Conservation (phyloP, 2,888 invertebrate species). For the Elegia similella region DNA sequence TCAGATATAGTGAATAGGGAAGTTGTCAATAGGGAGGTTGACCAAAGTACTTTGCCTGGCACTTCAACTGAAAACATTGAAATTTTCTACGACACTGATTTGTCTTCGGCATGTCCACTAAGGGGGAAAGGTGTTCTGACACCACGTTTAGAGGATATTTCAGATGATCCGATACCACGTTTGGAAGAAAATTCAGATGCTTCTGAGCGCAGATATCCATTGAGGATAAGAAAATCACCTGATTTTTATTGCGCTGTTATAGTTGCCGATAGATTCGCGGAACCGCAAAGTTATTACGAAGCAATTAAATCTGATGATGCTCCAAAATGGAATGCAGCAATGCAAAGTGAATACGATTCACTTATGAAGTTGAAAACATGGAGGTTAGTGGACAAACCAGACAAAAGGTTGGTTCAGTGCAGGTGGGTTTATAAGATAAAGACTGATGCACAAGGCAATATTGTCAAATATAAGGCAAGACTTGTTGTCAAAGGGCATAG, state of each 20-base stretch:
- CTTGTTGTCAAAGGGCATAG: slow-evolving; percentile 19
- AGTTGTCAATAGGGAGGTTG: too few relatives aligned
- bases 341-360: slow-evolving; percentile 26
- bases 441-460: slow-evolving; percentile 1
- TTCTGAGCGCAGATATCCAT: background rate
- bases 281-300: background rate
- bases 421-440: slow-evolving; percentile 20
- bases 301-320: background rate
- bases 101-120: too few relatives aligned
- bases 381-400: slow-evolving; percentile 24
- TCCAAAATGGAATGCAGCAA: slow-evolving; percentile 25
- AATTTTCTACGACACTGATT: too few relatives aligned
- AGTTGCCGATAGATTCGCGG: background rate
- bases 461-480: slow-evolving; percentile 13
- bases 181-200: too few relatives aligned
- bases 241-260: background rate
- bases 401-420: slow-evolving; percentile 7
- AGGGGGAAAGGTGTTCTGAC: too few relatives aligned
- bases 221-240: background rate
- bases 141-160: too few relatives aligned
- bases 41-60: too few relatives aligned
- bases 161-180: too few relatives aligned
- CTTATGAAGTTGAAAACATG: slow-evolving; percentile 29
- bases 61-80: too few relatives aligned
- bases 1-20: too few relatives aligned